Base-by-base conservation (phyloP, 1,140 invertebrate genomes). In the Neodiprion lecontei region DNA sequence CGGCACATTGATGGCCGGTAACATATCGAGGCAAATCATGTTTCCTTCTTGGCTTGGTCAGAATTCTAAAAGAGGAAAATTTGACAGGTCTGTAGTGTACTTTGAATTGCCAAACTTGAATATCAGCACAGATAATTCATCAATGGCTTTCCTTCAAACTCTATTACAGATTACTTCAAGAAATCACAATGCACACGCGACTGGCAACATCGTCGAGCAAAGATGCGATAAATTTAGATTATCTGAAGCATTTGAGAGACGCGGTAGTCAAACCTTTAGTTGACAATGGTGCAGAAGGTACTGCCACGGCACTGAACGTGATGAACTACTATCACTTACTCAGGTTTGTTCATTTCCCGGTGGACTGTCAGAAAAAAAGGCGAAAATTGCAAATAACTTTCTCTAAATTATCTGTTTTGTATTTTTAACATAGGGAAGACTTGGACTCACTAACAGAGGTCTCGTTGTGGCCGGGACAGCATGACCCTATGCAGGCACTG, bases 41-140 rank as follows among this genome's bases (percentile, higher is more conserved):
- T 99, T 99, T 88, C 98, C 99, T 7, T 86, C 91, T 21, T 99
- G 98, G 97, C 91, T 99, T 48, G 99, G 98, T 0, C 97, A 97
- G 87, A 97, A 98, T 90, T 99, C 98, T 0, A 93, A 91, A 71
- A 90, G 91, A 70, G 93, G 88, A 77, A 98, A 98, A 89, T 92
- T 95, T 81, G 91, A 95, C 67, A 93, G 91, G 95, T 96, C 85
- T 84, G 84, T 78, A n/a, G 40, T 70, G 14, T 48, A 74, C 68
- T 10, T 72, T 76, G 7, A 12, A 68, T 75, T 68, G n/a, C 47
- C 21, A n/a, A 72, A 67, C 48, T 74, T 67, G 28, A n/a, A 48
- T 66, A 71, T 70, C 14, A 68, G 61, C 28, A 17, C 12, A 65
- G 61, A 14, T 65, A 14, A 14, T 65, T 14, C 12, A 14, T 65